These are phyloP conservation scores for Incurvaria masculella DNA, from an alignment of 2,888 invertebrate species.

Conservation along the genomic window DNA sequence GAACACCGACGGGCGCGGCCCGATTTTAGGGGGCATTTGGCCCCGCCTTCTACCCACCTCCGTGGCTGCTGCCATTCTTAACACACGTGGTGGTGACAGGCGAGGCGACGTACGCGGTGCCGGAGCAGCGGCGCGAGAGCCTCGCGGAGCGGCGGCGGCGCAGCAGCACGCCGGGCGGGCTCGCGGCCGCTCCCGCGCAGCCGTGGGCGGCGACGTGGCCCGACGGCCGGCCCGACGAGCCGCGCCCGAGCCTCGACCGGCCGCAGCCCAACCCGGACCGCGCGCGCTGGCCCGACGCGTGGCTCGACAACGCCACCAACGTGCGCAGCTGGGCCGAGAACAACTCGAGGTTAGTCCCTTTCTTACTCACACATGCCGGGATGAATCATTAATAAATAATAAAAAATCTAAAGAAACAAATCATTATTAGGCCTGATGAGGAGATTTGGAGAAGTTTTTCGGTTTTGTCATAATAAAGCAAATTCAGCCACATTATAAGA, in stretches of 20 bases:
- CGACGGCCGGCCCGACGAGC: slow-evolving; percentile 17
- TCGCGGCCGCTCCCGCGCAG: slow-evolving; percentile 32
- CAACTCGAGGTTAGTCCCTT: slow-evolving; percentile 4
- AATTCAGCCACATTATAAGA: no score
- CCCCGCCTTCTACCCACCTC: no score
- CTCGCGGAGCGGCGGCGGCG: slow-evolving; percentile 39
- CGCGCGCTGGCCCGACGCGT: slow-evolving; percentile 24
- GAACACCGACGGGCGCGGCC: no score
- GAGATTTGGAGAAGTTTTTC: no score
- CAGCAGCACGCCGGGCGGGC: slow-evolving; percentile 40
- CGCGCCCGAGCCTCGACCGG: slow-evolving; percentile 5
- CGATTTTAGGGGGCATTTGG: no score
- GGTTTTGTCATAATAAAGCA: no score
- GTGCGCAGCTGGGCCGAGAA: slow-evolving; percentile 40
- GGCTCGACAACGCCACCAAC: slow-evolving; percentile 35
- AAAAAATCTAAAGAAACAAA: no score
- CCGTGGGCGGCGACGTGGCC: slow-evolving; percentile 11
- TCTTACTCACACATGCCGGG: no score
- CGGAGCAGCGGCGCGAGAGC: slow-evolving; percentile 40
- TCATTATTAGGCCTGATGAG: no score
- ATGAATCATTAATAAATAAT: no score
- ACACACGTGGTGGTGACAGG: no score
- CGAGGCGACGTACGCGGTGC: slow-evolving; percentile 49
- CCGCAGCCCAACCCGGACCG: slow-evolving; percentile 8
- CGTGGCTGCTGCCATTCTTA: no score